Evolutionary conservation across 2,797 vertebrate species (phyloP).

Genomic region (Mus minutoides): DNA sequence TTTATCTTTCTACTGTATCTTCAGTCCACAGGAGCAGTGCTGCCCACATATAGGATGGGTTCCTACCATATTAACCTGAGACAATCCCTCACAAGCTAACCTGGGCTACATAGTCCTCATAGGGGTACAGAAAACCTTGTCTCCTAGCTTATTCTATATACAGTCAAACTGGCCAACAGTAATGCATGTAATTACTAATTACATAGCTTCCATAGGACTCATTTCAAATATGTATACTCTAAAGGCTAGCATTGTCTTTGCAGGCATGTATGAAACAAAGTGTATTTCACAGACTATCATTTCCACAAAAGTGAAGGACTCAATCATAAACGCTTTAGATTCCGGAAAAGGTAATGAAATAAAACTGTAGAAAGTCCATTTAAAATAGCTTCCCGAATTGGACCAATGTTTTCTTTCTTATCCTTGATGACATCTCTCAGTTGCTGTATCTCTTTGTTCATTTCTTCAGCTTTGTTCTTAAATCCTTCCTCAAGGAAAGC

Average conservation of each 20-base stretch:
- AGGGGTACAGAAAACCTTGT: not conserved
- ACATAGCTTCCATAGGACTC: not conserved
- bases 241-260: not conserved
- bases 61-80: too few species aligned
- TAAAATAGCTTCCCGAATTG: too few species aligned
- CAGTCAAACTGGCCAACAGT: not conserved
- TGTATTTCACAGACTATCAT: not conserved
- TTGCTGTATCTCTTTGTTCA: not conserved
- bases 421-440: not conserved
- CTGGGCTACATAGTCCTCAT: not conserved
- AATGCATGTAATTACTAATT: not conserved
- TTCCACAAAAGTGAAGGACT: accelerated
- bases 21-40: not conserved
- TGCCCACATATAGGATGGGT: too few species aligned
- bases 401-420: too few species aligned
- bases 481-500: slow-evolving; percentile 13
- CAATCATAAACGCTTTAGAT: too few species aligned
- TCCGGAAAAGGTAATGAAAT: too few species aligned
- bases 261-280: not conserved
- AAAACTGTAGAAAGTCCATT: too few species aligned
- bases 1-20: too few species aligned
- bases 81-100: not conserved
- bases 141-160: not conserved
- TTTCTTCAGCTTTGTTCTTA: not conserved
- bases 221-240: not conserved